A percentile compares a stretch with the other conserved stretches of the same genome.
Evolutionary conservation across 2,888 invertebrate genomes (phyloP).

Genomic region (Nymphalis c-album): DNA sequence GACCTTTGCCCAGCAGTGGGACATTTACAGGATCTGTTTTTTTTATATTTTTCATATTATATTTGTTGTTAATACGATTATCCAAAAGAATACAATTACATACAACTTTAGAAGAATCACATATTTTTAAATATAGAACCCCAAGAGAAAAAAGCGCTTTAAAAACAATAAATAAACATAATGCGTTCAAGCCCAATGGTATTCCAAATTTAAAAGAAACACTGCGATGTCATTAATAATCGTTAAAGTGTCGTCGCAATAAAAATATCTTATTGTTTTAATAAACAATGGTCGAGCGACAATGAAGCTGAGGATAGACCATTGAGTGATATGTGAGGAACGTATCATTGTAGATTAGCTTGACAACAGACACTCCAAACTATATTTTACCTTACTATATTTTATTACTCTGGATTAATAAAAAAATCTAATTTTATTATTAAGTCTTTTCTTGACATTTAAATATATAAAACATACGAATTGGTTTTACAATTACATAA

Average conservation of each 20-base stretch:
- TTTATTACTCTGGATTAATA: too few species aligned
- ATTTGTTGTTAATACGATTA: too few species aligned
- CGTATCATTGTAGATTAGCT: constrained; percentile 62
- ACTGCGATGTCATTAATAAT: constrained; percentile 64
- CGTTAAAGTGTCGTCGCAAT: constrained; percentile 70
- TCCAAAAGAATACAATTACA: too few species aligned
- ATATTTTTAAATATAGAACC: constrained; percentile 6
- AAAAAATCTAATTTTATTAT: too few species aligned
- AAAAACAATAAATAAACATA: constrained; percentile 43
- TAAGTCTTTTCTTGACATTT: too few species aligned
- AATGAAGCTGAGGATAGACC: constrained; percentile 63
- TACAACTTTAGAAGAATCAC: too few species aligned
- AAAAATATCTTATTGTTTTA: constrained; percentile 77
- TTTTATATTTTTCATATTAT: too few species aligned
- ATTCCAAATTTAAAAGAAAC: constrained; percentile 44
- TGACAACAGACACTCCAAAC: constrained; percentile 12
- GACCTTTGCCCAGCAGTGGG: too few species aligned
- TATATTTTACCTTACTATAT: not conserved
- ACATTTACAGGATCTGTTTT: too few species aligned
- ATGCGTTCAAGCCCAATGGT: constrained; percentile 34
- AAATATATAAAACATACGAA: too few species aligned
- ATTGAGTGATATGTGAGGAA: constrained; percentile 56
- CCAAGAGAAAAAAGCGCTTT: not conserved
- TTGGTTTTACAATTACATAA: too few species aligned
- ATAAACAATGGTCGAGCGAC: constrained; percentile 73